These are phyloP conservation scores for Archips xylosteana DNA, from an alignment of 2,888 invertebrate species.

Conservation along the genomic window DNA sequence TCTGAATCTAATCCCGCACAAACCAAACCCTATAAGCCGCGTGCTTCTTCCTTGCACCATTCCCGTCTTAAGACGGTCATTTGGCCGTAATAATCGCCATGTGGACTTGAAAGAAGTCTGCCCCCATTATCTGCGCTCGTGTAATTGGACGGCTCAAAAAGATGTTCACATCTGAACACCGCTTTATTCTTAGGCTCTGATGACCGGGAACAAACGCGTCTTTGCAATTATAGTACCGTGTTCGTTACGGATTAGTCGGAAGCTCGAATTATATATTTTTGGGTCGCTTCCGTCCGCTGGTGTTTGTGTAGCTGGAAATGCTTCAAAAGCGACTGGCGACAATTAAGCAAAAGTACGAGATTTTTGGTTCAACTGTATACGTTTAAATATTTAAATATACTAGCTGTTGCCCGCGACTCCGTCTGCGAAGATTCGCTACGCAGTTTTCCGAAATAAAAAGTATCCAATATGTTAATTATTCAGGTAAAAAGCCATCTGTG, in stretches of 20 bases:
- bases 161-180: slow-evolving; percentile 41
- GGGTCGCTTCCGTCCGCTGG: not conserved
- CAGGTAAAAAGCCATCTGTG: too few species aligned
- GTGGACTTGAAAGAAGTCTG: slow-evolving; percentile 41
- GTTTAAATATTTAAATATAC: too few species aligned
- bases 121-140: slow-evolving; percentile 38
- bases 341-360: too few species aligned
- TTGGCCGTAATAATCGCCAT: slow-evolving; percentile 42
- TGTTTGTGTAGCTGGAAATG: too few species aligned
- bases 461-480: too few species aligned
- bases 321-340: too few species aligned
- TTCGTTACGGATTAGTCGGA: slow-evolving; percentile 35
- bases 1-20: too few species aligned
- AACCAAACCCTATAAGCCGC: not conserved
- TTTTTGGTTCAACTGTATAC: too few species aligned
- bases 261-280: slow-evolving; percentile 22
- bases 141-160: slow-evolving; percentile 43
- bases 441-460: too few species aligned
- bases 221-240: slow-evolving; percentile 34
- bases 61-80: slow-evolving; percentile 36
- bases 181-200: slow-evolving; percentile 38
- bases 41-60: not conserved
- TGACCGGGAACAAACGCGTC: slow-evolving; percentile 32
- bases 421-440: too few species aligned
- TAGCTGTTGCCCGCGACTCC: too few species aligned